Evolutionary conservation across 2,888 invertebrate genomes (phyloP), one percentile per base, ranked within the genome.

Genomic region (Tridacna gigas): DNA sequence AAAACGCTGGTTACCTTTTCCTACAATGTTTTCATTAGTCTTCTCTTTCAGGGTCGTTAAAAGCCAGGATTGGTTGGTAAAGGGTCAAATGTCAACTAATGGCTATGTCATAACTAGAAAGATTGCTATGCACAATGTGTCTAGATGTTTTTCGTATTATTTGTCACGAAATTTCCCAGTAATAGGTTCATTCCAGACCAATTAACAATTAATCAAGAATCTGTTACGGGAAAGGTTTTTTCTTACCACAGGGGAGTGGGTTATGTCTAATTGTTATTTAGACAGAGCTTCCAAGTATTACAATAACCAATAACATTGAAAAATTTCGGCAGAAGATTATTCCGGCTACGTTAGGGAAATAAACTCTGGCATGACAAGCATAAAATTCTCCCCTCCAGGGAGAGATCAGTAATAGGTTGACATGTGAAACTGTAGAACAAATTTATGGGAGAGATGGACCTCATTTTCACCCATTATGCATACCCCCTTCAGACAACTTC

Each of bases 121-220:
- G 18, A 56, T 56, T 5, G 20, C 15, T 56, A 56, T 15, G 56
- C 20, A 56, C 15, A 56, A 56, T 15, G 20, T 9, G 20, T 56
- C 56, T 56, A 3, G 20, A 5, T 63, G 25, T 63, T 22, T 63
- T 25, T 22, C n/a, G 5, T 63, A 18, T 60, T 4, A 20, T 22
- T 63, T 25, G 26, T 25, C 63, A 63, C 25, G 22, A 63, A 63
- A 25, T 25, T 37, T 63, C 63, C 63, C 22, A 22, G 63, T 63
- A 63, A 63, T 63, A 22, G 63, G 13, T 25, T 63, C 63, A 63
- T 63, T 63, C 63, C 63, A 25, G 63, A 63, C 63, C 63, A 22
- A 63, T 63, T 63, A 63, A 63, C 63, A 63, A 63, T 63, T 63
- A 63, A 63, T 63, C 26, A 22, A 37, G 63, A 63, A 63, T 63